Conservation (phyloP, 2,888 invertebrate genomes). For the Andrena flavipes region DNA sequence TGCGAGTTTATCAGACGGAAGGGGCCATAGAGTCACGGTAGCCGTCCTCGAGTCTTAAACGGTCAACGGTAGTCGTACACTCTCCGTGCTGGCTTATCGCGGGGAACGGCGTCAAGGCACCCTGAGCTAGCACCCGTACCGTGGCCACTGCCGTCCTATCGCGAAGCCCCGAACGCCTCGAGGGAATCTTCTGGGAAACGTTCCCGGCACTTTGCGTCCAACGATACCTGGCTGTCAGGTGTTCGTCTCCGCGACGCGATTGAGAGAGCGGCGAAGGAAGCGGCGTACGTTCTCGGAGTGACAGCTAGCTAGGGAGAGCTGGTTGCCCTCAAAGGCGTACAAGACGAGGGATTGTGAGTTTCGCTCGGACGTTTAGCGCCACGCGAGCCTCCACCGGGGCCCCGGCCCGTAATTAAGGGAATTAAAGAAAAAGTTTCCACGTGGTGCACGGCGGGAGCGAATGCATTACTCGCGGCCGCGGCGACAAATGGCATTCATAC, state of each 20-base stretch:
- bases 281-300: too few species aligned
- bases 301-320: too few species aligned
- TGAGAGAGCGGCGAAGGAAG: too few species aligned
- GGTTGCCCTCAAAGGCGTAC: neutral
- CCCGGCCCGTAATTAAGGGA: constrained; percentile 53
- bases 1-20: constrained; percentile 74
- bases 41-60: constrained; percentile 70
- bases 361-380: neutral
- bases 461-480: constrained; percentile 55
- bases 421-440: constrained; percentile 62
- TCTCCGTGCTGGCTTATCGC: constrained; percentile 62
- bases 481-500: constrained; percentile 75
- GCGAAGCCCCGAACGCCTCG: constrained; percentile 50
- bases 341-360: neutral
- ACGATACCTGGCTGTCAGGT: too few species aligned
- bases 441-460: constrained; percentile 39
- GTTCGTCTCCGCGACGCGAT: too few species aligned
- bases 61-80: constrained; percentile 74
- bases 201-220: constrained; percentile 41
- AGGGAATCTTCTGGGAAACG: constrained; percentile 48
- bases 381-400: constrained; percentile 3
- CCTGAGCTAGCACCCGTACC: constrained; percentile 39
- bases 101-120: constrained; percentile 10
- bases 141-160: constrained; percentile 20
- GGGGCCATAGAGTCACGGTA: constrained; percentile 70